Conservation (phyloP, 1,140 invertebrate genomes). For the Pseudomyrmex sp. region DNA sequence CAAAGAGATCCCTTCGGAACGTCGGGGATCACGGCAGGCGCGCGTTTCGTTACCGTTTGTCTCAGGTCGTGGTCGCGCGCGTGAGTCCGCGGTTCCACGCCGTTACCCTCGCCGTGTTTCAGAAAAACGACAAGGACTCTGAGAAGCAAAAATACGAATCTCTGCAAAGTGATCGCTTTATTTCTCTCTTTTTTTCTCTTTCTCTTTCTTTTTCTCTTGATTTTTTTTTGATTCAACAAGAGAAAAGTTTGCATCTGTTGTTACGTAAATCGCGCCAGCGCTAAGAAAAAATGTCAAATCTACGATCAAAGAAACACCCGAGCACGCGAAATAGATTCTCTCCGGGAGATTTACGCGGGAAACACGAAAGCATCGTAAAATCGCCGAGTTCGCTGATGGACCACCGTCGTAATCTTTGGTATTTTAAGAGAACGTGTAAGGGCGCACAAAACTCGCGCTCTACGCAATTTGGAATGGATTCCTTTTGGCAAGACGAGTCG, state of each 20-base stretch:
- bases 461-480: conserved; percentile 2
- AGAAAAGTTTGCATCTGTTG: neutral
- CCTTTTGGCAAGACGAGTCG: neutral
- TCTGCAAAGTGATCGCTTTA: conserved; percentile 47
- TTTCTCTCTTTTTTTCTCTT: neutral
- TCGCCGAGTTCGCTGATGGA: conserved; percentile 23
- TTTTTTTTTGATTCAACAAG: conserved; percentile 5
- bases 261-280: conserved; percentile 27
- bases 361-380: neutral
- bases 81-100: conserved; percentile 70
- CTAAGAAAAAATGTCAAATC: conserved; percentile 27
- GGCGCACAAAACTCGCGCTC: neutral
- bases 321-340: conserved; percentile 17
- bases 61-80: conserved; percentile 76
- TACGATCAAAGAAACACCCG: conserved; percentile 19
- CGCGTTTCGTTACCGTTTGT: conserved; percentile 78
- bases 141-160: conserved; percentile 47
- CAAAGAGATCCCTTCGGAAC: conserved; percentile 60
- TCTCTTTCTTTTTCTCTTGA: neutral
- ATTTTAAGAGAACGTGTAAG: conserved; percentile 16
- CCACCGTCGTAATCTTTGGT: conserved; percentile 23
- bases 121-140: conserved; percentile 47
- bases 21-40: conserved; percentile 60
- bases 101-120: conserved; percentile 62
- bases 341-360: neutral